Conservation (phyloP, 2,888 invertebrate species). For the Spodoptera littoralis region DNA sequence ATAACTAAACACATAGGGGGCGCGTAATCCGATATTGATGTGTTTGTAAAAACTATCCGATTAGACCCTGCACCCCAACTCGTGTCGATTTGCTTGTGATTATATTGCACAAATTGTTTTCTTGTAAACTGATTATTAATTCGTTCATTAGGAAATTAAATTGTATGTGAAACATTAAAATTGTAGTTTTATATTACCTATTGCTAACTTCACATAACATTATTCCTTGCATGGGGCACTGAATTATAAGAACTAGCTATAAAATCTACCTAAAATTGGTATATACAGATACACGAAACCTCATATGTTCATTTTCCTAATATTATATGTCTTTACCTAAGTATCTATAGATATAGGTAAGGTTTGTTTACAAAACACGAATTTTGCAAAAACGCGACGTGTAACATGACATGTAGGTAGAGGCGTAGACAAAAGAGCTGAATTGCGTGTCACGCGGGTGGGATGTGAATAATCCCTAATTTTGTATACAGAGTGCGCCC, state of each 20-base stretch:
- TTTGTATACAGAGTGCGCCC: slow-evolving; percentile 81
- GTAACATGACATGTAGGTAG: slow-evolving; percentile 47
- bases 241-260: no score
- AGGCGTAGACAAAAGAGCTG: slow-evolving; percentile 64
- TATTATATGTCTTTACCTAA: no score
- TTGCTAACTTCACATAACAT: no score
- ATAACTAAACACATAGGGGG: slow-evolving; percentile 85
- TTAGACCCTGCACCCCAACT: slow-evolving; percentile 65
- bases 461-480: slow-evolving; percentile 81
- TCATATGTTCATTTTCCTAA: no score
- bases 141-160: slow-evolving; percentile 14
- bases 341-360: no score
- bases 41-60: slow-evolving; percentile 88
- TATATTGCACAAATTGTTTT: slow-evolving; percentile 54
- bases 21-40: slow-evolving; percentile 86
- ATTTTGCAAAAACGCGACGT: slow-evolving; percentile 11
- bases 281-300: no score
- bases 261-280: no score
- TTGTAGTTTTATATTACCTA: no score
- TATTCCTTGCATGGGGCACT: no score
- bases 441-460: slow-evolving; percentile 70
- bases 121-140: slow-evolving; percentile 25
- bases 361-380: background rate
- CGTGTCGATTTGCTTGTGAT: slow-evolving; percentile 55
- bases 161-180: no score